Evolutionary conservation across 2,113 vertebrate genomes (phyloP).

Genomic region (Gulo gulo): DNA sequence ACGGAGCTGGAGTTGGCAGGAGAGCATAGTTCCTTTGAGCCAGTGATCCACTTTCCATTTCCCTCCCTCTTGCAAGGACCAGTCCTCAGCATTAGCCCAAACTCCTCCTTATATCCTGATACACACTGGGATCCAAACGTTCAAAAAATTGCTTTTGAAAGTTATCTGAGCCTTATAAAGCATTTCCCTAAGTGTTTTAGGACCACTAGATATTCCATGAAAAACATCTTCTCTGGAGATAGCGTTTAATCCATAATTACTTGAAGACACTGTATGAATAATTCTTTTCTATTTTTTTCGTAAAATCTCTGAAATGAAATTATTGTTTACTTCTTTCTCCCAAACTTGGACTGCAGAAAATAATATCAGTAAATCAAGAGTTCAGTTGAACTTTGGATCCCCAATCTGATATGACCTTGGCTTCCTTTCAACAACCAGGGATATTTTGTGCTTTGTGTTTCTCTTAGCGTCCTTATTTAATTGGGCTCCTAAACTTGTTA

Average conservation of each 20-base stretch:
- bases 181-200: neutral
- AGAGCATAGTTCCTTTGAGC: neutral
- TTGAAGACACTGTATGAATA: neutral
- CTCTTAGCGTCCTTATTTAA: neutral
- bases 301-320: slow-evolving; percentile 26
- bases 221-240: neutral
- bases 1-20: neutral
- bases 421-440: neutral
- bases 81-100: neutral
- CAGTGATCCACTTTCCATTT: neutral
- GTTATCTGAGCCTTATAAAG: neutral
- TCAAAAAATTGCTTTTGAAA: neutral
- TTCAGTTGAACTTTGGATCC: neutral
- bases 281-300: neutral
- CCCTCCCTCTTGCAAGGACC: neutral
- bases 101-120: neutral
- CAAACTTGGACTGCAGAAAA: neutral
- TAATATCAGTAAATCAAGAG: neutral
- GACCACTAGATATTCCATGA: neutral
- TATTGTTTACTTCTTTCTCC: neutral
- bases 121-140: neutral
- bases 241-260: neutral
- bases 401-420: neutral
- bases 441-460: neutral
- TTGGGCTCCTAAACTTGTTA: neutral